These are phyloP conservation scores for Terrapene triunguis DNA, from an alignment of 2,113 vertebrate species.

Conservation along the genomic window DNA sequence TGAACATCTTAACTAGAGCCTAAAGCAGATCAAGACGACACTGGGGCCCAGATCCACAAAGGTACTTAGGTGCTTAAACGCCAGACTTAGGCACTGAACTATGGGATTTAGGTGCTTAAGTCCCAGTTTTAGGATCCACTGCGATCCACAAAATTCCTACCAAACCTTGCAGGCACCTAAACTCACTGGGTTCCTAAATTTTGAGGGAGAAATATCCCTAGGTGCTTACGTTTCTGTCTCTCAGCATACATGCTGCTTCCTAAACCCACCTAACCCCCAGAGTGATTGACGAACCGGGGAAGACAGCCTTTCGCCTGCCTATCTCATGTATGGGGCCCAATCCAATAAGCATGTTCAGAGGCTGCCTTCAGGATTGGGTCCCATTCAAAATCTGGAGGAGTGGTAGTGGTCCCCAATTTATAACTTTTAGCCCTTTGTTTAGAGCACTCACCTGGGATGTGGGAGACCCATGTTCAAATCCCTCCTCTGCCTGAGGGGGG, in stretches of 20 bases:
- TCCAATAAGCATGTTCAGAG: background rate
- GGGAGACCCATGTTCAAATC: no score
- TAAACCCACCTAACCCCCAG: background rate
- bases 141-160: background rate
- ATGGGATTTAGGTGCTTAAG: background rate
- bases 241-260: background rate
- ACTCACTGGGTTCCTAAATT: background rate
- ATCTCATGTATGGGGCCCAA: background rate
- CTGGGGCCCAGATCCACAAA: background rate
- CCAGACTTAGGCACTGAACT: background rate
- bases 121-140: background rate
- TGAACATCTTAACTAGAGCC: background rate
- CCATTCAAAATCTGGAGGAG: no score
- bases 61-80: background rate
- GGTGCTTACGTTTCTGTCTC: background rate
- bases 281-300: background rate
- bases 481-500: no score
- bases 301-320: background rate
- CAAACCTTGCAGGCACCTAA: background rate
- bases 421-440: no score
- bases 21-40: background rate
- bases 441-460: no score
- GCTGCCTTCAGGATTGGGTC: background rate
- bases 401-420: no score
- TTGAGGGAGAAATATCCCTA: background rate